A percentile compares a stretch with the other conserved stretches of the same genome.
phyloP scores from a whole-genome alignment of 2,888 invertebrate genomes.

The Chorisops tibialis region DNA sequence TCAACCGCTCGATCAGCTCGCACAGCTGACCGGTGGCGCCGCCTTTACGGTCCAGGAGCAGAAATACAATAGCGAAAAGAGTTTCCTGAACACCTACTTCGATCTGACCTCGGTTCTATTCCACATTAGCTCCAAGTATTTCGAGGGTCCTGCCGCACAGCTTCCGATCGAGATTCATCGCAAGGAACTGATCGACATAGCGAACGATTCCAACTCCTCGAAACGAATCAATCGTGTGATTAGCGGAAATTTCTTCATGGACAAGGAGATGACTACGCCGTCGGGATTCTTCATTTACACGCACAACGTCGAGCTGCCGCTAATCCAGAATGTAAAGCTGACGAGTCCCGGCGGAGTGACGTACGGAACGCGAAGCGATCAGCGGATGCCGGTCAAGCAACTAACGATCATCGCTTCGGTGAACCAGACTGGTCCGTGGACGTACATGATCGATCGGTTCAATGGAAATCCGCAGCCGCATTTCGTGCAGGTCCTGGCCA shows the following conservation, averaged over 20 bases:
- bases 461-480: conserved; percentile 60
- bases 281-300: conserved; percentile 56
- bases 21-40: conserved; percentile 51
- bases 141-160: conserved; percentile 52
- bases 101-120: conserved; percentile 54
- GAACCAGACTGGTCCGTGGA: conserved; percentile 60
- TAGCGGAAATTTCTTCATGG: conserved; percentile 57
- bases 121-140: conserved; percentile 53
- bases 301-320: conserved; percentile 54
- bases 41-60: conserved; percentile 56
- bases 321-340: conserved; percentile 54
- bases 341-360: conserved; percentile 55
- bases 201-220: conserved; percentile 26
- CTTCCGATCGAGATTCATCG: conserved; percentile 52
- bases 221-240: conserved; percentile 44
- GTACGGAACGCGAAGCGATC: conserved; percentile 54
- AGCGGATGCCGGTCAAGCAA: conserved; percentile 54
- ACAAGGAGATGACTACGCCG: conserved; percentile 55
- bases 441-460: conserved; percentile 58
- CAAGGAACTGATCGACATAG: conserved; percentile 35
- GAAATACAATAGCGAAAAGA: conserved; percentile 55
- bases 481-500: conserved; percentile 60
- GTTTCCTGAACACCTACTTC: conserved; percentile 56
- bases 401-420: conserved; percentile 55
- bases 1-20: conserved; percentile 53